Base-by-base conservation (phyloP, 2,888 invertebrate species). In the Cataglyphis livida region DNA sequence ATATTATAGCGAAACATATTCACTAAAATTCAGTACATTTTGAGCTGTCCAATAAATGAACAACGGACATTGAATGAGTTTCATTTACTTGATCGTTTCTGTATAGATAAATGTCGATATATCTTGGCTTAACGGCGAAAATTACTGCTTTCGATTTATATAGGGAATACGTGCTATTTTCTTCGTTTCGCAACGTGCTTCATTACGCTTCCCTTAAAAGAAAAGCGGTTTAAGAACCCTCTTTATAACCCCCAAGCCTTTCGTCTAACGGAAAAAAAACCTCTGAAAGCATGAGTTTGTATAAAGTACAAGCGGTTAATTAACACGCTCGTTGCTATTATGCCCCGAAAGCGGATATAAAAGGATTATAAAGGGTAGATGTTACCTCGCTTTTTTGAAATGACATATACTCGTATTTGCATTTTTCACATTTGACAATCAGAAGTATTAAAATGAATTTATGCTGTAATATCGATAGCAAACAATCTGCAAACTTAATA, bases 341-440 rank as follows among this genome's bases (percentile, higher is more conserved):
- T 61, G 64, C 61, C 57, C 57, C 57, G 51, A 78, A 74, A 83
- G 57, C 78, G 76, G 68, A 83, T 81, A 73, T 82, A 84, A 85
- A 89, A 84, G 85, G 84, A 88, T 90, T 87, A 89, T 81, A 84
- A 84, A 71, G 83, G 78, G 62, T 85, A 87, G 78, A 84, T 83
- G 78, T 74, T 82, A 81, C 71, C 32, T 35, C 21, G 54, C 5
- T 54, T 68, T 75, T 66, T 79, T 64, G 18, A 81, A 5, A 48
- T 61, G 59, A 28, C 65, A 73, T 32, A 62, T 38, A 35, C 35
- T 35, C 35, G 4, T 35, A 74, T 81, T 10, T 38, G 9, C 51
- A 35, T 73, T 25, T 51, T 81, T 62, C 25, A 48, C n/a, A 25
- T 25, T 38, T 10, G 32, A 74, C 74, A 68, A 81, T 75, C 38